Evolutionary conservation across 2,797 vertebrate species (phyloP), one percentile per base, ranked within the genome.

Genomic region (Xiphorhynchus erythropygius): DNA sequence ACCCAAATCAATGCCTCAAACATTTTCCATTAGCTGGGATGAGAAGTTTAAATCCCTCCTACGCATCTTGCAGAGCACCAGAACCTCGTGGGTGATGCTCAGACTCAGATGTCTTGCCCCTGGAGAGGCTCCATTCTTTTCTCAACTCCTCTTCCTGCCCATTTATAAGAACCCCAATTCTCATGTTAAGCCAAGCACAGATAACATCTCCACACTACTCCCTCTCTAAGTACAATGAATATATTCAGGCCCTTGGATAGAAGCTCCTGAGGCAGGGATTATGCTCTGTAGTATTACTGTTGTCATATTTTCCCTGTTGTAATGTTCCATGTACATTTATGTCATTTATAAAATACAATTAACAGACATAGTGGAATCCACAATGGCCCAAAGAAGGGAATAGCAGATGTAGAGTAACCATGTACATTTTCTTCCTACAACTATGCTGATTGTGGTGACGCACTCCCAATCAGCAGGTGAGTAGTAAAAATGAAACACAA

Each of bases 321-420:
- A 96, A 90, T 94, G 95, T 95, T 95, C 87, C 77, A 60, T 64
- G 83, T 79, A 93, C 93, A 94, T 86, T 94, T 90, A 82, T 93
- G 87, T 91, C 76, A 94, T 57, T 86, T 92, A 88, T 92, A 77
- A 88, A 83, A 94, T 90, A 84, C 53, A 74, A 70, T 79, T 95
- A 92, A 89, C 93, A 95, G 95, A 81, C 91, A 24, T 14, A 75
- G 18, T 86, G 62, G 73, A 84, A 96, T 35, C 67, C 87, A 91
- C 91, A 82, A 11, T 12, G 94, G 81, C 74, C 46, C 90, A 93
- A 78, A 93, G 80, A 92, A 56, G 47, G 50, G 41, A 93, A 78
- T 91, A 74, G 53, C 7, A 92, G 63, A 78, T 49, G 7, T 11
- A 41, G 23, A 78, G 30, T 76, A 93, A 93, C 44, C 37, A 53